Percentiles rank a stretch among this genome's conserved stretches.
These are phyloP conservation scores for Boloria euphrosyne DNA, from an alignment of 2,888 invertebrate species.

Conservation along the genomic window DNA sequence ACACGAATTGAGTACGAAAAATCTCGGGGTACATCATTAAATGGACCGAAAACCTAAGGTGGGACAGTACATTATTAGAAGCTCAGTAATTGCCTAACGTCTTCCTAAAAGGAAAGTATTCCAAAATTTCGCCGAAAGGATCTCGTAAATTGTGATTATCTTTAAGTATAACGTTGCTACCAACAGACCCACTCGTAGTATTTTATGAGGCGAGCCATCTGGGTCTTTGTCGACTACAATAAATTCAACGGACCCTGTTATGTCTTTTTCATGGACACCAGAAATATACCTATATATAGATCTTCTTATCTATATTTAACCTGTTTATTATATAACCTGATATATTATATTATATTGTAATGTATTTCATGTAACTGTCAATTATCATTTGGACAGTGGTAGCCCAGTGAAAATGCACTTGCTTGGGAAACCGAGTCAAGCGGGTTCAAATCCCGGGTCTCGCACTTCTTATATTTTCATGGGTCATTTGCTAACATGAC, in stretches of 20 bases:
- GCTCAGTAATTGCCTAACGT: conserved; percentile 68
- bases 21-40: conserved; percentile 25
- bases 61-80: conserved; percentile 53
- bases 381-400: too few species aligned
- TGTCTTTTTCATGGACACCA: conserved; percentile 77
- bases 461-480: too few species aligned
- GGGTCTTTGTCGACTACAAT: conserved; percentile 74
- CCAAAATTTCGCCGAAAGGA: conserved; percentile 63
- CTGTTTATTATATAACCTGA: neutral
- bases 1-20: conserved; percentile 21
- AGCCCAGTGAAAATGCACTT: too few species aligned
- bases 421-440: too few species aligned
- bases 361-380: too few species aligned
- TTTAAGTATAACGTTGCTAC: conserved; percentile 74
- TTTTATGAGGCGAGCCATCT: conserved; percentile 81
- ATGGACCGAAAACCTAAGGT: conserved; percentile 14
- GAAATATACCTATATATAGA: conserved; percentile 4
- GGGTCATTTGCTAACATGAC: too few species aligned
- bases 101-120: conserved; percentile 63
- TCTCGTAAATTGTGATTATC: conserved; percentile 81
- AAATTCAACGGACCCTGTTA: conserved; percentile 78
- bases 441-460: too few species aligned
- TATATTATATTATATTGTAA: too few species aligned
- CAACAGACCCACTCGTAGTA: conserved; percentile 75
- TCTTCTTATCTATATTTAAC: neutral